These are phyloP conservation scores for Drosophila sulfurigaster DNA, from an alignment of 1,140 invertebrate species.

Conservation along the genomic window DNA sequence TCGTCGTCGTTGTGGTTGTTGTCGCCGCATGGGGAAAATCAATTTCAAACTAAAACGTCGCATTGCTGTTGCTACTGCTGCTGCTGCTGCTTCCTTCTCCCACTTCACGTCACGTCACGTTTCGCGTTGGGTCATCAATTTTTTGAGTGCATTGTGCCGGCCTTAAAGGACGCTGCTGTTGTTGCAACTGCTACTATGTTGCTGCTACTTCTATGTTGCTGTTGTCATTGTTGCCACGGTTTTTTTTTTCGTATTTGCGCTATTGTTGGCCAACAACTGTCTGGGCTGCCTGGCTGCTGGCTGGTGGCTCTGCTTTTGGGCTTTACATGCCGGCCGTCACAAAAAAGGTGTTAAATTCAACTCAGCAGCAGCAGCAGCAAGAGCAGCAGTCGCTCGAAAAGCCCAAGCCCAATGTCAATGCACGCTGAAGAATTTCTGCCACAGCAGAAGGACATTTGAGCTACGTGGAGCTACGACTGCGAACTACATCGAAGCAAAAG, in stretches of 20 bases:
- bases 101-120: conserved; percentile 72
- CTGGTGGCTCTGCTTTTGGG: conserved; percentile 72
- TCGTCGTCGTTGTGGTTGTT: conserved; percentile 19
- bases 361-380: conserved; percentile 48
- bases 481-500: conserved; percentile 2
- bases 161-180: conserved; percentile 68
- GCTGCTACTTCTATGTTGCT: conserved; percentile 45
- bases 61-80: conserved; percentile 50
- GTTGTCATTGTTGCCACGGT: conserved; percentile 63
- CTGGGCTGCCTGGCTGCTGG: conserved; percentile 30
- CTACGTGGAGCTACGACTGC: conserved; percentile 19
- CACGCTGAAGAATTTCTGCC: conserved; percentile 74
- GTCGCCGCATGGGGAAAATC: conserved; percentile 69
- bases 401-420: conserved; percentile 62
- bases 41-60: conserved; percentile 77
- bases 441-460: conserved; percentile 78
- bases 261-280: conserved; percentile 55
- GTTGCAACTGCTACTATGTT: conserved; percentile 10
- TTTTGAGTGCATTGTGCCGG: conserved; percentile 70
- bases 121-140: conserved; percentile 72
- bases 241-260: conserved; percentile 29
- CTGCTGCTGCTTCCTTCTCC: conserved; percentile 8
- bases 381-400: conserved; percentile 50
- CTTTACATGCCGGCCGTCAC: conserved; percentile 77
- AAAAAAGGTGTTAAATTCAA: conserved; percentile 83